Base-by-base conservation (phyloP, 1,140 invertebrate genomes). In the Zaprionus ornatus region DNA sequence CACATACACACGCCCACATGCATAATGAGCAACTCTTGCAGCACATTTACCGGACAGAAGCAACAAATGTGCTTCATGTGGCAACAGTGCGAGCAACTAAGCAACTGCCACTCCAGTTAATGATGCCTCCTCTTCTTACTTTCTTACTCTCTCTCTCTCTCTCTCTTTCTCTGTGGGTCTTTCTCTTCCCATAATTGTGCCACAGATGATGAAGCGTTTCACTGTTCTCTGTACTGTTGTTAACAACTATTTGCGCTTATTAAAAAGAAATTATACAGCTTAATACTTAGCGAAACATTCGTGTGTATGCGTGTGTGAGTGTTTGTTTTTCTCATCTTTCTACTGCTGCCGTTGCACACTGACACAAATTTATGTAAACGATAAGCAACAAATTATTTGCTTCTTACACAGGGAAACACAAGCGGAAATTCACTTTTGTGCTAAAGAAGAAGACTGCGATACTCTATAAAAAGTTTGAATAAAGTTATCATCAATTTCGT, bases 251-350 rank as follows among this genome's bases (percentile, higher is more conserved):
- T 85, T 79, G 42, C 54, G 55, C 59, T 90, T 90, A 85, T 88
- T 85, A 88, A 88, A 88, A 79, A 79, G 42, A 76, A 88, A 85
- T 90, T 90, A 90, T 77, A 55, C 71, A 67, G 72, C 66, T 71
- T 67, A 75, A 78, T 60, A 85, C 64, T 45, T 63, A 82, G 27
- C 42, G n/a, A 29, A 4, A 56, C 15, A 42, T 21, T 23, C 23
- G 1, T 23, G 32, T 13, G 17, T 50, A 19, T 57, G 27, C 27
- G 10, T 25, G 27, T 23, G 13, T 64, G n/a, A n/a, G 27, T 55
- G 25, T 50, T 32, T 57, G 27, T 63, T 40, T 40, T 12, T 17
- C 37, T 54, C 61, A 7, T 37, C 10, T n/a, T 60, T 27, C 29
- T 17, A 1, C 13, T 48, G 32, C 17, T 50, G 19, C 48, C 40